Evolutionary conservation across 1,140 invertebrate species (phyloP).

Genomic region (Temnothorax nylanderi): DNA sequence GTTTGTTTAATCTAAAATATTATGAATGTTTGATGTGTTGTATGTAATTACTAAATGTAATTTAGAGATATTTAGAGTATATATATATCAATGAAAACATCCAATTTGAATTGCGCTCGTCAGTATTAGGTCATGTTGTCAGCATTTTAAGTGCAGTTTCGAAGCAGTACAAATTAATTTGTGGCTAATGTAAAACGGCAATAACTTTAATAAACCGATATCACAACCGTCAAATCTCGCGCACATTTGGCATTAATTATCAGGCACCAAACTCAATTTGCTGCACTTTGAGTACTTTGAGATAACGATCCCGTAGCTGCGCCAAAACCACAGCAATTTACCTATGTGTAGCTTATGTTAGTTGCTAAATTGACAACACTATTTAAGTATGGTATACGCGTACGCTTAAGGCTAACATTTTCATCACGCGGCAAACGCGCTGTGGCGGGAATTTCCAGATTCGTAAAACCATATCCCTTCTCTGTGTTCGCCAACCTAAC

Average conservation of each 20-base stretch:
- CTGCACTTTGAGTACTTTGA: slow-evolving; percentile 37
- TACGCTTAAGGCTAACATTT: slow-evolving; percentile 11
- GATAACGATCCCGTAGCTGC: slow-evolving; percentile 46
- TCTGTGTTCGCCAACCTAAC: background rate
- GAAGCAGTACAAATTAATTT: slow-evolving; percentile 37
- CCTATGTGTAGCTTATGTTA: slow-evolving; percentile 14
- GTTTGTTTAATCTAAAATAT: background rate
- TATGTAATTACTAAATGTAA: background rate
- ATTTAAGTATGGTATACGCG: slow-evolving; percentile 25
- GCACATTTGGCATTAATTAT: slow-evolving; percentile 56
- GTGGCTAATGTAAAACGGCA: slow-evolving; percentile 29
- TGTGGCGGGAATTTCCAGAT: slow-evolving; percentile 17
- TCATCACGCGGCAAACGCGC: background rate
- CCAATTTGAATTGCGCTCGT: slow-evolving; percentile 1
- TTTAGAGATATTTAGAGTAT: background rate
- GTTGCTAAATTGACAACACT: slow-evolving; percentile 52
- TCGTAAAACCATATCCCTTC: slow-evolving; percentile 3
- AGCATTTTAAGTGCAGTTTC: slow-evolving; percentile 32
- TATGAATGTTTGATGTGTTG: background rate
- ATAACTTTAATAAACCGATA: slow-evolving; percentile 53
- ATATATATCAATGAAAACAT: background rate
- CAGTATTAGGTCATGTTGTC: background rate
- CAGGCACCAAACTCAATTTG: slow-evolving; percentile 38
- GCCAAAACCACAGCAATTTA: slow-evolving; percentile 41
- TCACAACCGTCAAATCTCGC: slow-evolving; percentile 49